Conservation (phyloP, 1,140 invertebrate species). For the Spodoptera frugiperda region DNA sequence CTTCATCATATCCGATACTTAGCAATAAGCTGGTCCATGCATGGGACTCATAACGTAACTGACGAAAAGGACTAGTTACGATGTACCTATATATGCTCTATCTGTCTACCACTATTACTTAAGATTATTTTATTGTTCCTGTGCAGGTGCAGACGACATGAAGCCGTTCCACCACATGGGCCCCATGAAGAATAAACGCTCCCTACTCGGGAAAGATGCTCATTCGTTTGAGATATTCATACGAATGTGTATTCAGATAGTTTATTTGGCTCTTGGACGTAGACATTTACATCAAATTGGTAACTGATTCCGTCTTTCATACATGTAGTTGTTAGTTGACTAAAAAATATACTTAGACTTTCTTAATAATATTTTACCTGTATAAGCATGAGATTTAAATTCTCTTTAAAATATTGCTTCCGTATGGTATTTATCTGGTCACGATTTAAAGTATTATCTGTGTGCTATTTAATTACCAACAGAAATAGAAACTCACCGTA, state of each 20-base stretch:
- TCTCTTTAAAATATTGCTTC: no score
- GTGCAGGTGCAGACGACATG: background rate
- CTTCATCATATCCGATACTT: no score
- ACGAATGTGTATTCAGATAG: slow-evolving; percentile 3
- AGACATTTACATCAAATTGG: slow-evolving; percentile 5
- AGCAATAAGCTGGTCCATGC: no score
- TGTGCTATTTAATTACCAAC: background rate
- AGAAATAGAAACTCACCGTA: slow-evolving; percentile 7
- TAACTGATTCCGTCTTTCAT: background rate
- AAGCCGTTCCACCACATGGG: slow-evolving; percentile 15
- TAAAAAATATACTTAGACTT: background rate
- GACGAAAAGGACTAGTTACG: no score
- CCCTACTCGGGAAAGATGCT: slow-evolving; percentile 4
- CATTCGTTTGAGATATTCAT: background rate
- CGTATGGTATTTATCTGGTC: no score
- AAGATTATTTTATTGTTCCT: background rate
- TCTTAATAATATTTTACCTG: no score
- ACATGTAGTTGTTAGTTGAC: background rate
- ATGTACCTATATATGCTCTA: no score
- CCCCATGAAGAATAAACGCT: background rate
- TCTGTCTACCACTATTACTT: background rate
- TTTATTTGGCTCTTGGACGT: slow-evolving; percentile 11
- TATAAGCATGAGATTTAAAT: no score
- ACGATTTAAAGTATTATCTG: no score
- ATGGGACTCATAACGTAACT: no score